phyloP scores from a whole-genome alignment of 2,888 invertebrate species.

The Vannuccia rotundouncinata region DNA sequence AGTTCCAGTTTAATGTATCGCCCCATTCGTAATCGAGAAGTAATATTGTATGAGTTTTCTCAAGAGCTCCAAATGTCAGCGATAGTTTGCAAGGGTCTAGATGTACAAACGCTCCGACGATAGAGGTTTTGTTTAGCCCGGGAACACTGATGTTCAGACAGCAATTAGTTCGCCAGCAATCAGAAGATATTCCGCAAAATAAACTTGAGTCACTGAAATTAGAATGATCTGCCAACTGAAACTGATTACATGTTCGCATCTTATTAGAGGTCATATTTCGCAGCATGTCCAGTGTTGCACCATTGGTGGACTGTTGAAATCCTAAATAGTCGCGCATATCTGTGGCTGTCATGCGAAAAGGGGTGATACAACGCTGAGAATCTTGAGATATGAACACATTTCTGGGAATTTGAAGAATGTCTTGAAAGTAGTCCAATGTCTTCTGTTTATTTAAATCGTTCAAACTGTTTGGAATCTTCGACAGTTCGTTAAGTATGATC shows the following conservation, averaged over 20 bases:
- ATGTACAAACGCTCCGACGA: constrained; percentile 42
- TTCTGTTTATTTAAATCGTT: background rate
- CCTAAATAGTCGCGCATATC: background rate
- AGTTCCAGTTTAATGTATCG: constrained; percentile 5
- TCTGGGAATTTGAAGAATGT: background rate
- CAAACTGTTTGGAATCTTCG: background rate
- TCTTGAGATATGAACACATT: background rate
- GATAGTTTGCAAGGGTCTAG: constrained; percentile 41
- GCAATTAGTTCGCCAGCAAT: constrained; percentile 44
- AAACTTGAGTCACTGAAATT: background rate
- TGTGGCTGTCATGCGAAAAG: background rate
- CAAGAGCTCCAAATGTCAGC: constrained; percentile 41
- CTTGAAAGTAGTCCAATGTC: background rate
- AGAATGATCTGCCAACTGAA: background rate
- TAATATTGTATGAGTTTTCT: constrained; percentile 39
- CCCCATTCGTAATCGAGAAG: constrained; percentile 42
- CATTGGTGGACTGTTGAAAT: background rate
- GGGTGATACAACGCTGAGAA: background rate
- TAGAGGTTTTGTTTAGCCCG: constrained; percentile 37
- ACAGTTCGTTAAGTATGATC: background rate
- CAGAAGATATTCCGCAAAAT: constrained; percentile 41
- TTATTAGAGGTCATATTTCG: background rate
- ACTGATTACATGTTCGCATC: background rate
- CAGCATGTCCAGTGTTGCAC: background rate
- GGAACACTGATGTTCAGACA: constrained; percentile 43